Percentiles rank a stretch among this genome's conserved stretches.
Evolutionary conservation across 1,140 invertebrate genomes (phyloP).

Genomic region (Eumeta japonica): DNA sequence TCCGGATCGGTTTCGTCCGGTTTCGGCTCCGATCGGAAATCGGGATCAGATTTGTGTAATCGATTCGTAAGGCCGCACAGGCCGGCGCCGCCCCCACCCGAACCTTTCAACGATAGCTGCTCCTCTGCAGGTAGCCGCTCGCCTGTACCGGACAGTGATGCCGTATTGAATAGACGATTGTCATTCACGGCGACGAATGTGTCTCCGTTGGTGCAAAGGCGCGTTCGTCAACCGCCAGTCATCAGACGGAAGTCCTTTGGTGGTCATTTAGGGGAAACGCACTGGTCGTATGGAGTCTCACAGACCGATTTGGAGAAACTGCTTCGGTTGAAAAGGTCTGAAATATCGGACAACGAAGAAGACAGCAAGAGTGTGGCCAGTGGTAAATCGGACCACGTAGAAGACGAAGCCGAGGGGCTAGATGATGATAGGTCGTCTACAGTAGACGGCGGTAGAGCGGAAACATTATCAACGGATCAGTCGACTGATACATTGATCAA

Average conservation of each 20-base stretch:
- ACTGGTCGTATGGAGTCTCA: slow-evolving; percentile 49
- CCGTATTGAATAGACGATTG: slow-evolving; percentile 23
- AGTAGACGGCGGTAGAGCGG: slow-evolving; percentile 32
- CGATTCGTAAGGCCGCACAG: slow-evolving; percentile 26
- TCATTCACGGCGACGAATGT: slow-evolving; percentile 35
- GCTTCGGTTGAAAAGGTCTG: slow-evolving; percentile 41
- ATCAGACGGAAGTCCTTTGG: slow-evolving; percentile 43
- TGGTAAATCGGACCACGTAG: slow-evolving; percentile 29
- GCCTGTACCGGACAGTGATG: slow-evolving; percentile 23
- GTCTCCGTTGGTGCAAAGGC: slow-evolving; percentile 35
- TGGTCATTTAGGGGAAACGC: slow-evolving; percentile 32
- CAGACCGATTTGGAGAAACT: slow-evolving; percentile 49
- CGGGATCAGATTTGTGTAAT: slow-evolving; percentile 10
- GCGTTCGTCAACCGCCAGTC: slow-evolving; percentile 42
- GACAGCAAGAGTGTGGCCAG: slow-evolving; percentile 36
- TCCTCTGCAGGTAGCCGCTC: slow-evolving; percentile 32
- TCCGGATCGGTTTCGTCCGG: slow-evolving; percentile 46
- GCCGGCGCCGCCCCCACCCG: slow-evolving; percentile 43
- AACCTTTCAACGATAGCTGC: slow-evolving; percentile 33
- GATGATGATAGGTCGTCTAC: slow-evolving; percentile 16
- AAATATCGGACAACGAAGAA: slow-evolving; percentile 40
- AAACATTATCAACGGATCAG: slow-evolving; percentile 42
- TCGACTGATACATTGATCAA: slow-evolving; percentile 51
- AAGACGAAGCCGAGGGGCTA: slow-evolving; percentile 20
- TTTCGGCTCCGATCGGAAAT: slow-evolving; percentile 46